Conservation (phyloP, 1,140 invertebrate genomes). For the Paracyclopina nana region DNA sequence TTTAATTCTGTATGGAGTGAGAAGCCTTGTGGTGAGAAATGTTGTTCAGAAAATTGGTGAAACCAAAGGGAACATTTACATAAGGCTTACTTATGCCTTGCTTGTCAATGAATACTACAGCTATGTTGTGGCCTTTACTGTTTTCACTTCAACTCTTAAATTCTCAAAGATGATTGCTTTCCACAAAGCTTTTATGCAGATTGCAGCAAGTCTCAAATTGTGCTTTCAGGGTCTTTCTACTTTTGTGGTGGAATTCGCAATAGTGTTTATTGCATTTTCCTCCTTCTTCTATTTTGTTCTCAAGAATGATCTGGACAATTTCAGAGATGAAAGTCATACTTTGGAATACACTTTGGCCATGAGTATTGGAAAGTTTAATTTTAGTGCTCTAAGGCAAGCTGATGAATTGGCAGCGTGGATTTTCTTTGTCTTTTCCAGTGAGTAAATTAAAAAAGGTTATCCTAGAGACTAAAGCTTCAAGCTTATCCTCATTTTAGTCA, state of each 20-base stretch:
- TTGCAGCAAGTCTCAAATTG: constrained; percentile 6
- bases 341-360: constrained; percentile 15
- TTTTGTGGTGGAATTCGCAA: constrained; percentile 14
- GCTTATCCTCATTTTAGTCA: too few relatives aligned
- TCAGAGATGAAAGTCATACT: constrained; percentile 5
- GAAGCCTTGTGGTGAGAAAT: neutral
- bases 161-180: constrained; percentile 11
- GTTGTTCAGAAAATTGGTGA: neutral
- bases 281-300: constrained; percentile 16
- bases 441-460: too few relatives aligned
- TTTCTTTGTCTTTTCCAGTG: constrained; percentile 16
- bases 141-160: constrained; percentile 14
- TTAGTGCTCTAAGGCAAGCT: constrained; percentile 7
- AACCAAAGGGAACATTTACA: constrained; percentile 7
- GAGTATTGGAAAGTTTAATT: constrained; percentile 17
- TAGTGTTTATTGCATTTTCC: constrained; percentile 10
- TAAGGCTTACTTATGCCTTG: neutral
- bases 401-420: constrained; percentile 14
- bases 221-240: constrained; percentile 15
- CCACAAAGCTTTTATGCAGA: constrained; percentile 14
- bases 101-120: constrained; percentile 5
- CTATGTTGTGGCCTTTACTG: constrained; percentile 7
- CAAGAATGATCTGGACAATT: constrained; percentile 10
- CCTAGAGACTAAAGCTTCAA: too few relatives aligned
- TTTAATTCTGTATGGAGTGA: constrained; percentile 19